These are phyloP conservation scores for Gadus macrocephalus DNA, from an alignment of 2,113 vertebrate genomes.

Conservation along the genomic window DNA sequence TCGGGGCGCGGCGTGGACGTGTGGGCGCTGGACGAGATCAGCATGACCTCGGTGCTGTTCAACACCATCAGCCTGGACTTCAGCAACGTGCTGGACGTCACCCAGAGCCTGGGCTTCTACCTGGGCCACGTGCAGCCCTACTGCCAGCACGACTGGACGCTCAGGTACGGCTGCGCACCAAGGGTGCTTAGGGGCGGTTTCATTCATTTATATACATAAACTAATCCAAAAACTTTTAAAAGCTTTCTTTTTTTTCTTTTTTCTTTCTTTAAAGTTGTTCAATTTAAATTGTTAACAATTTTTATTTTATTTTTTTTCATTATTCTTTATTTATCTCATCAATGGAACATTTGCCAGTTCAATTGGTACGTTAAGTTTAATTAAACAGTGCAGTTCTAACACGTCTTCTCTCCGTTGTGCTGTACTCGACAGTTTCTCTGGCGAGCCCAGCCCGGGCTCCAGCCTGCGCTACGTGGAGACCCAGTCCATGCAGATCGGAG, in stretches of 20 bases:
- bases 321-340: too few species aligned
- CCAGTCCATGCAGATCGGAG: constrained; percentile 97
- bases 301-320: too few species aligned
- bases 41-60: constrained; percentile 95
- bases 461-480: constrained; percentile 98
- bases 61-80: constrained; percentile 98
- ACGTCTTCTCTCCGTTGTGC: too few species aligned
- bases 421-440: constrained; percentile 63
- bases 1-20: constrained; percentile 92
- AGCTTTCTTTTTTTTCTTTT: too few species aligned
- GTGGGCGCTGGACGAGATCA: constrained; percentile 97
- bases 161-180: constrained; percentile 73
- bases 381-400: too few species aligned
- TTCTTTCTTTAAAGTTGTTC: too few species aligned
- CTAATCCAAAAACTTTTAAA: too few species aligned
- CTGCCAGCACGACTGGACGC: constrained; percentile 95
- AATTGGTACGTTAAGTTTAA: too few species aligned
- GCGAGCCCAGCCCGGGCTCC: constrained; percentile 85
- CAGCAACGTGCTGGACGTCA: constrained; percentile 92
- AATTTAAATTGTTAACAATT: too few species aligned
- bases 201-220: too few species aligned
- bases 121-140: constrained; percentile 94
- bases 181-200: too few species aligned
- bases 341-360: too few species aligned
- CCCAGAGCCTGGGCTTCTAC: constrained; percentile 96